Evolutionary conservation across 2,113 vertebrate genomes (phyloP), one percentile per base, ranked within the genome.

Genomic region (Callipepla californica): DNA sequence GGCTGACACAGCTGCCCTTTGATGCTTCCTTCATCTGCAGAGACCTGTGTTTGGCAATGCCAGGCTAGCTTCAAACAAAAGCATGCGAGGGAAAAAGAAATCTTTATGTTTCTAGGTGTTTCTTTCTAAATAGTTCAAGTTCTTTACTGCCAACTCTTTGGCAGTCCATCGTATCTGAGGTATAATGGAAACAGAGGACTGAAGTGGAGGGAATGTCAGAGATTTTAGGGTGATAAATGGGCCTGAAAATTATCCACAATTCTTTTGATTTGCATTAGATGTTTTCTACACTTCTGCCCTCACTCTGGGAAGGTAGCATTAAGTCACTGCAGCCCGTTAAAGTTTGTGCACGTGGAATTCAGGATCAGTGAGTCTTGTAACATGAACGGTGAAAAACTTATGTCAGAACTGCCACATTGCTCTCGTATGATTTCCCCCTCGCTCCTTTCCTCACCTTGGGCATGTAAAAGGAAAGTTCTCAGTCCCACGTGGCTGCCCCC

Each of bases 401-500:
- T 25, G 48, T 23, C 16, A 21, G 34, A 47, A 57, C 70, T 87
- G 32, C 19, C 38, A 14, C n/a, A 20, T 51, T 34, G 50, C 3
- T 21, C 32, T 4, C 5, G 16, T 59, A 57, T 0, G 3, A 9
- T 66, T 66, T 93, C 22, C 42, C 2, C 30, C 38, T 80, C 36
- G 7, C 36, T 92, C 13, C 9, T 76, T 62, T 59, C 38, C 16
- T 58, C 1, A 0, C n/a, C 51, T 77, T 42, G 18, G 68, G 38
- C 12, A 30, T 21, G n/a, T 30, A 23, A 47, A 21, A 62, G 59
- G 58, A 30, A 83, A 69, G 38, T 94, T 85, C 72, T 86, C 82
- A 57, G 42, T 74, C 70, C 84, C 47, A 58, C 70, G 68, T 93
- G 69, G 66, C 66, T 47, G 74, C 40, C 51, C 68, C 91, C 65